These are phyloP conservation scores for Schizothorax lantsangensis DNA, from an alignment of 2,797 vertebrate genomes.

Conservation along the genomic window DNA sequence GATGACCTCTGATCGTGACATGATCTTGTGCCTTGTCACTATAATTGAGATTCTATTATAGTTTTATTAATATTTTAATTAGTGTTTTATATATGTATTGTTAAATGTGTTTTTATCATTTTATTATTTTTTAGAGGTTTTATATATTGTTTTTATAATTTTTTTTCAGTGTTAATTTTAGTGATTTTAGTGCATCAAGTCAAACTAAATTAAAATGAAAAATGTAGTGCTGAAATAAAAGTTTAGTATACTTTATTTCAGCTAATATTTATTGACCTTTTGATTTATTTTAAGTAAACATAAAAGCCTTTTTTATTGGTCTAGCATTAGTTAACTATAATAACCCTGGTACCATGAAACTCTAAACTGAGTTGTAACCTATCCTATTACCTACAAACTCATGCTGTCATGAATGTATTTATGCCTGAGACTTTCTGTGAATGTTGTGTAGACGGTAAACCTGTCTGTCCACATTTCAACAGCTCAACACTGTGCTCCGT, in stretches of 20 bases:
- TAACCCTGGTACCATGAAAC: background rate
- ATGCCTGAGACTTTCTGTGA: background rate
- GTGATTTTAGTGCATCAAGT: background rate
- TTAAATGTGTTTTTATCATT: background rate
- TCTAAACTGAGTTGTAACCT: background rate
- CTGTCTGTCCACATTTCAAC: constrained; percentile 13
- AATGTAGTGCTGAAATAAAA: background rate
- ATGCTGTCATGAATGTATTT: background rate
- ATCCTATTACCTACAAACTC: background rate
- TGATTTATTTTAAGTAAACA: background rate
- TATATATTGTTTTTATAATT: background rate
- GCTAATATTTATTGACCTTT: background rate
- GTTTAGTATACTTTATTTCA: too few relatives aligned
- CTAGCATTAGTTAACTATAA: background rate
- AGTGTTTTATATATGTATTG: background rate
- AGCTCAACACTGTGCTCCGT: background rate
- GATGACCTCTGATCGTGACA: background rate
- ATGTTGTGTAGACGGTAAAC: background rate
- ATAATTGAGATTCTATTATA: background rate
- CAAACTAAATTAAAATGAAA: background rate
- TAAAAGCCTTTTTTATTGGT: background rate
- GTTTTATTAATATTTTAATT: background rate
- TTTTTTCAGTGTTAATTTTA: background rate
- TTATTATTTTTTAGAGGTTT: background rate
- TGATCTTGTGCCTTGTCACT: background rate